Evolutionary conservation across 1,140 invertebrate genomes (phyloP).

Genomic region (Phthorimaea operculella): DNA sequence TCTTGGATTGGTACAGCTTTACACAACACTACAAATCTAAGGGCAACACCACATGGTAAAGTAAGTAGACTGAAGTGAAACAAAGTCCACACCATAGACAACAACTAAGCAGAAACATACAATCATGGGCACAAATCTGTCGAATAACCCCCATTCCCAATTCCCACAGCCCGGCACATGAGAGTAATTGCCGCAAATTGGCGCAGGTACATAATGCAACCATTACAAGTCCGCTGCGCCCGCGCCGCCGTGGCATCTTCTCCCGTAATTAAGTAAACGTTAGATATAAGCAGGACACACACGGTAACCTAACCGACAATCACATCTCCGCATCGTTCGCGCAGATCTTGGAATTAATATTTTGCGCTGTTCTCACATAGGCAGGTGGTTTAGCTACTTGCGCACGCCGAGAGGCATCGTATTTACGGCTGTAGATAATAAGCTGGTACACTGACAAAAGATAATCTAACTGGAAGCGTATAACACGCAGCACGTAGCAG

Average conservation of each 20-base stretch:
- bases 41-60: too few species aligned
- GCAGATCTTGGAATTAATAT: too few species aligned
- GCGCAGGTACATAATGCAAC: conserved; percentile 34
- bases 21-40: too few species aligned
- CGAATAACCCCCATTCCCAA: conserved; percentile 10
- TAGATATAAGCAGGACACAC: conserved; percentile 3
- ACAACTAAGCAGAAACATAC: not conserved
- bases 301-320: not conserved
- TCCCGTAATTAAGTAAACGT: conserved; percentile 27
- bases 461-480: too few species aligned
- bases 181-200: conserved; percentile 39
- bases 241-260: not conserved
- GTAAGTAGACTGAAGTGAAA: not conserved
- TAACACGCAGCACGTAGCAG: too few species aligned
- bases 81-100: not conserved
- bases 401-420: too few species aligned
- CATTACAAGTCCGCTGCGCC: conserved; percentile 13
- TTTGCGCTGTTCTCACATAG: too few species aligned
- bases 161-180: conserved; percentile 19
- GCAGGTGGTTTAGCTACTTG: too few species aligned
- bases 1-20: too few species aligned
- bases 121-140: not conserved
- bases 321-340: too few species aligned
- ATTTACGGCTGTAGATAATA: too few species aligned
- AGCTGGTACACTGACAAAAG: too few species aligned